Conservation (phyloP, 2,113 vertebrate genomes). For the Sisor rabdophorus region DNA sequence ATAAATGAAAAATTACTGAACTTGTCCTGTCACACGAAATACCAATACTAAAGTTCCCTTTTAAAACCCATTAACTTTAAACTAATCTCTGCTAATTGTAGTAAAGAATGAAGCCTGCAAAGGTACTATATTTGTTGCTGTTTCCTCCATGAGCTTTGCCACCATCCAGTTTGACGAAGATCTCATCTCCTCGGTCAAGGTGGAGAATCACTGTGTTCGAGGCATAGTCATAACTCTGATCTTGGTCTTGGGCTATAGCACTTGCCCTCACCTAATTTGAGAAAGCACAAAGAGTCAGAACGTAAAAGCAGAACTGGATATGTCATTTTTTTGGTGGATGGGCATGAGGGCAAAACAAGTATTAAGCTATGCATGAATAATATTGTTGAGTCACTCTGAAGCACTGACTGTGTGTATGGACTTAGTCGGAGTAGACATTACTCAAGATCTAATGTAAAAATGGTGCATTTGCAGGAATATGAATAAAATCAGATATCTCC, state of each 20-base stretch:
- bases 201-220: slow-evolving; percentile 97
- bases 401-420: not conserved
- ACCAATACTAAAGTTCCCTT: slow-evolving; percentile 5
- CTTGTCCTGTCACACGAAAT: not conserved
- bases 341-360: not conserved
- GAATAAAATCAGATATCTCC: not conserved
- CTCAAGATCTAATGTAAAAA: not conserved
- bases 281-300: not conserved
- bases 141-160: slow-evolving; percentile 96
- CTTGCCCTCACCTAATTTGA: slow-evolving; percentile 86
- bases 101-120: slow-evolving; percentile 96
- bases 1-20: slow-evolving; percentile 1
- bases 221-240: slow-evolving; percentile 98
- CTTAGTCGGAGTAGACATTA: not conserved
- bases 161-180: slow-evolving; percentile 94
- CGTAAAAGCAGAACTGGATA: not conserved
- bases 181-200: slow-evolving; percentile 90
- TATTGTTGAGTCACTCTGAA: slow-evolving; percentile 2
- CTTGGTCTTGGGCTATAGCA: slow-evolving; percentile 92
- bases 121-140: slow-evolving; percentile 99
- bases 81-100: slow-evolving; percentile 76
- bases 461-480: not conserved
- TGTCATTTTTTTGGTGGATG: not conserved
- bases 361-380: slow-evolving; percentile 2
- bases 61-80: slow-evolving; percentile 3